A percentile compares a stretch with the other conserved stretches of the same genome.
Conservation (phyloP, 2,113 vertebrate genomes). For the Riparia riparia region DNA sequence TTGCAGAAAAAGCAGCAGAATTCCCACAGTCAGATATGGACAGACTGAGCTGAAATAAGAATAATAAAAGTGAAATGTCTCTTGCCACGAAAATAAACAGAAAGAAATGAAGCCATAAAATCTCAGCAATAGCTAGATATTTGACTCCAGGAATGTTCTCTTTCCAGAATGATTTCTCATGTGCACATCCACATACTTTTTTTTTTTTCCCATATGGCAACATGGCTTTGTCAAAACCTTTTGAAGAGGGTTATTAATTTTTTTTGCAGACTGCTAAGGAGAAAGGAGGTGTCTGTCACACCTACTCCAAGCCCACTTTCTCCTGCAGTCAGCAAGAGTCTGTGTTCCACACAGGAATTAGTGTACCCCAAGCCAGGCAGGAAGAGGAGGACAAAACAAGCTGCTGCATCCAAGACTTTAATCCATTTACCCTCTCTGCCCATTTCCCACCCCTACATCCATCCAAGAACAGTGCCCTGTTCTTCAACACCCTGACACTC, state of each 20-base stretch:
- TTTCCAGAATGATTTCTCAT: neutral
- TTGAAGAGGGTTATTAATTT: neutral
- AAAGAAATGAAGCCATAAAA: neutral
- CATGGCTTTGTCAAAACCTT: neutral
- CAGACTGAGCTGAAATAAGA: neutral
- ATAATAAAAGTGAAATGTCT: neutral
- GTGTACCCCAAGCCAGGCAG: accelerated
- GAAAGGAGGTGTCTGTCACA: neutral
- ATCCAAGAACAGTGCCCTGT: too few relatives aligned
- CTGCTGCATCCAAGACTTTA: neutral
- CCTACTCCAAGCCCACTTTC: neutral
- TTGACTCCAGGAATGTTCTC: neutral
- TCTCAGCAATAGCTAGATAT: neutral
- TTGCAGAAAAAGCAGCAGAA: neutral
- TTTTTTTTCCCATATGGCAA: neutral
- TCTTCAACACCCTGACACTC: neutral
- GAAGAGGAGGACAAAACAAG: neutral
- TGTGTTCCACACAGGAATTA: neutral
- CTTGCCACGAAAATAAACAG: neutral
- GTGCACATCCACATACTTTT: neutral
- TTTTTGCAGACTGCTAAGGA: neutral
- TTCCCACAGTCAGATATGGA: neutral
- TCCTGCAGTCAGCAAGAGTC: neutral
- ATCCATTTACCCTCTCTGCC: neutral
- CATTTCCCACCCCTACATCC: neutral